Evolutionary conservation across 2,888 invertebrate genomes (phyloP).

Genomic region (Silvanus unidentatus): DNA sequence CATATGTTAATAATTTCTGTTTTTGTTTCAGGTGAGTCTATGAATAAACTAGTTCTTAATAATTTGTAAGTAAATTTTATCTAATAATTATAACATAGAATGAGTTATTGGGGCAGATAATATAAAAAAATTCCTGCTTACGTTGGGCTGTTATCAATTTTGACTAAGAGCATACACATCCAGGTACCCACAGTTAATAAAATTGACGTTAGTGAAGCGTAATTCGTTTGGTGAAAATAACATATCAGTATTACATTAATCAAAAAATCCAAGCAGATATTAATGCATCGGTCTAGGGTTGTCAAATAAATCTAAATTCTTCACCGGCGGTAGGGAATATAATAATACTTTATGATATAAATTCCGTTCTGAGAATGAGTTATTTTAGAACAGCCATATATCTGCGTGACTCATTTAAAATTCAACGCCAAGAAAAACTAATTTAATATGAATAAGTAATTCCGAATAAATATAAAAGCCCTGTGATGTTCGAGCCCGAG

Average conservation of each 20-base stretch:
- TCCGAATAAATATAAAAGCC: conserved; percentile 46
- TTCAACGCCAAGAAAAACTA: conserved; percentile 46
- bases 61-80: no score
- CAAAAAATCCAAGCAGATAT: conserved; percentile 21
- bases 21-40: no score
- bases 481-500: conserved; percentile 32
- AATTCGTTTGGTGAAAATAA: conserved; percentile 4
- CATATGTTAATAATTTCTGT: no score
- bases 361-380: conserved; percentile 40
- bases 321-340: conserved; percentile 31
- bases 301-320: conserved; percentile 42
- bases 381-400: conserved; percentile 38
- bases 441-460: conserved; percentile 49
- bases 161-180: no score
- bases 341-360: conserved; percentile 40
- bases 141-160: no score
- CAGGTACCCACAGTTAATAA: no score
- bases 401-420: conserved; percentile 45
- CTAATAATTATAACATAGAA: no score
- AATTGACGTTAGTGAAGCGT: no score
- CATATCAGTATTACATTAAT: conserved; percentile 22
- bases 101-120: no score
- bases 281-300: conserved; percentile 23
- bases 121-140: no score
- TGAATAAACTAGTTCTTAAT: no score